phyloP scores from a whole-genome alignment of 2,113 vertebrate species.

The western clawed frog (Xenopus tropicalis) region UCB_Xtro_10.0 CM004445.2:108719501-108720000 shows the following conservation, averaged over 20 bases:
- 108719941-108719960: too few relatives aligned
- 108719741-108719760: background rate
- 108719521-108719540: slow-evolving; percentile 27
- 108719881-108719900: too few relatives aligned
- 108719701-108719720: slow-evolving; percentile 24
- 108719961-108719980: too few relatives aligned
- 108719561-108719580: slow-evolving; percentile 16
- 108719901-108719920: too few relatives aligned
- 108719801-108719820: too few relatives aligned
- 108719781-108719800: background rate
- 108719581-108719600: slow-evolving; percentile 4
- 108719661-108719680: slow-evolving; percentile 1
- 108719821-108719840: too few relatives aligned
- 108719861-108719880: too few relatives aligned
- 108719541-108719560: background rate
- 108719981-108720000: too few relatives aligned
- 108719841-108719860: too few relatives aligned
- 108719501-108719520: background rate
- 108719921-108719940: too few relatives aligned
- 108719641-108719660: slow-evolving; percentile 36
- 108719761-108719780: background rate
- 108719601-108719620: slow-evolving; percentile 16
- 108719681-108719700: slow-evolving; percentile 16
- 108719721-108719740: slow-evolving; percentile 15
- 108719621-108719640: slow-evolving; percentile 18